A percentile compares a stretch with the other conserved stretches of the same genome.
phyloP scores from a whole-genome alignment of 1,140 invertebrate species.

The Lutraria rhynchaena region DNA sequence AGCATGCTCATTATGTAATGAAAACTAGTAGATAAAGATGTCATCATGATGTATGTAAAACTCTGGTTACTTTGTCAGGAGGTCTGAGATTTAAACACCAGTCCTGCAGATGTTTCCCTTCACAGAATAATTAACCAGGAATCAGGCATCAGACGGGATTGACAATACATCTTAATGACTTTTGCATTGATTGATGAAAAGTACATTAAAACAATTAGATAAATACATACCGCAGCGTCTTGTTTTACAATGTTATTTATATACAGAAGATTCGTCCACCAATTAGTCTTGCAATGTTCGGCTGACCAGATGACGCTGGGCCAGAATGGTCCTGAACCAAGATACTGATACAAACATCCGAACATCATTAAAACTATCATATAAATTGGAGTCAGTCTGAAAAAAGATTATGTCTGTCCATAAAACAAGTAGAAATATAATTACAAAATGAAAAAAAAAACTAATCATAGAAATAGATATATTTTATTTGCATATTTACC shows the following conservation, averaged over 20 bases:
- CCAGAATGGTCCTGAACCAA: conserved; percentile 88
- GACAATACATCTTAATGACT: not conserved
- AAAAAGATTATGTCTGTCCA: no score
- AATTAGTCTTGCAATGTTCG: conserved; percentile 86
- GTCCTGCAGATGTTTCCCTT: not conserved
- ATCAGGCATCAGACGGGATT: not conserved
- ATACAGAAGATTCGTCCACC: conserved; percentile 93
- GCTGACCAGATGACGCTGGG: conserved; percentile 63
- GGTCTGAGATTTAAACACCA: no score
- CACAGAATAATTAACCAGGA: not conserved
- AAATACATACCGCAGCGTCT: conserved; percentile 75
- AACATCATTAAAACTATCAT: conserved; percentile 91
- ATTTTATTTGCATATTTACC: no score
- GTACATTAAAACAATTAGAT: no score
- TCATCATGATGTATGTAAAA: no score
- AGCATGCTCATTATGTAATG: no score
- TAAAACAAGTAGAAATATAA: no score
- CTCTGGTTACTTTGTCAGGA: no score
- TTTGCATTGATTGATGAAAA: no score
- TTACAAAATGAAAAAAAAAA: no score
- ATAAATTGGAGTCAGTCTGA: conserved; percentile 89
- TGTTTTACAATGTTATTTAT: conserved; percentile 91
- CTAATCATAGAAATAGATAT: no score
- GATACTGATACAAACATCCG: conserved; percentile 87
- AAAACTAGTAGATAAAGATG: no score